phyloP scores from a whole-genome alignment of 2,113 vertebrate genomes.

The Camarhynchus parvulus region DNA sequence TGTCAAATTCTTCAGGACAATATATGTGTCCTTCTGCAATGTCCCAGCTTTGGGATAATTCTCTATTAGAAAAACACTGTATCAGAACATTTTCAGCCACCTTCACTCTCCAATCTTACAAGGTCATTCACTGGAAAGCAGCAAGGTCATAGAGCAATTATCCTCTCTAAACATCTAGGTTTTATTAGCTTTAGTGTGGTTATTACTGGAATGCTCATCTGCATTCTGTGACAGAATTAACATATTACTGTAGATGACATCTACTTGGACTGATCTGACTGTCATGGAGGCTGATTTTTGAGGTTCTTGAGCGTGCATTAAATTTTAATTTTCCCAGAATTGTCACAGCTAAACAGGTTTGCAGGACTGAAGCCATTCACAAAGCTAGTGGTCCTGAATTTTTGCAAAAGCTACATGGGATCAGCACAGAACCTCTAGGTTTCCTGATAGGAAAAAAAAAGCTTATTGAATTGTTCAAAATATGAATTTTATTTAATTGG shows the following conservation, averaged over 20 bases:
- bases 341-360: neutral
- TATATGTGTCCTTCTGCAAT: neutral
- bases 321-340: neutral
- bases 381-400: neutral
- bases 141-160: constrained; percentile 14
- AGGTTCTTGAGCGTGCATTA: neutral
- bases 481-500: neutral
- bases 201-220: neutral
- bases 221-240: constrained; percentile 7
- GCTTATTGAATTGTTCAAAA: neutral
- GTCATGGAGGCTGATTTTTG: neutral
- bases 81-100: neutral
- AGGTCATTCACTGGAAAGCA: neutral
- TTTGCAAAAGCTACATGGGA: neutral
- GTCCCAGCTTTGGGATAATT: neutral
- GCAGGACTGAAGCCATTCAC: neutral
- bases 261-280: neutral
- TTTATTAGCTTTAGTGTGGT: constrained; percentile 3
- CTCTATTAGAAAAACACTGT: neutral
- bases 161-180: neutral
- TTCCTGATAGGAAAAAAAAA: neutral
- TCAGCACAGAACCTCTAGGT: neutral
- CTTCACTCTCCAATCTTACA: neutral
- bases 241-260: neutral
- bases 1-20: neutral